A percentile compares a stretch with the other conserved stretches of the same genome.
phyloP scores from a whole-genome alignment of 2,113 vertebrate species.

The Hydropotes inermis region DNA sequence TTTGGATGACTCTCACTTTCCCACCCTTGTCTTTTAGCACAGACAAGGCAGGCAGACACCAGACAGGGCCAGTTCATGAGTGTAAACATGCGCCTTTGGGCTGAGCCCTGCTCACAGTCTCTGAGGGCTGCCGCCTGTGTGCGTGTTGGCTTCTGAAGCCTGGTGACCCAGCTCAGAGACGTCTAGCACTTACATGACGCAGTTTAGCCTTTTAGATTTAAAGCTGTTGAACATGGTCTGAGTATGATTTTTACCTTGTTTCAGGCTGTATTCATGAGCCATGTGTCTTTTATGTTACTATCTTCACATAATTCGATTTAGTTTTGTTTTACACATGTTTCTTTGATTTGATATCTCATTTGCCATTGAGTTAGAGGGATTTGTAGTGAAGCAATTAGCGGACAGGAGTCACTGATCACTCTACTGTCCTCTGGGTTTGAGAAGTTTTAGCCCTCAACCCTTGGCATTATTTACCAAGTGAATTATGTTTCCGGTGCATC shows the following conservation, averaged over 20 bases:
- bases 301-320: conserved; percentile 51
- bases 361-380: conserved; percentile 32
- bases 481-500: background rate
- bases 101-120: background rate
- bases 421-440: background rate
- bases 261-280: conserved; percentile 49
- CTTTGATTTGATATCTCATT: conserved; percentile 62
- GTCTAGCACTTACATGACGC: background rate
- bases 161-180: background rate
- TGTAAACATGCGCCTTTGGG: rapidly evolving
- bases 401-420: background rate
- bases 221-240: background rate
- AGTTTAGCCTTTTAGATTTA: background rate
- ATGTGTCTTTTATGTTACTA: conserved; percentile 64
- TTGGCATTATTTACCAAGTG: background rate
- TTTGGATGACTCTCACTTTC: background rate
- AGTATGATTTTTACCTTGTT: background rate
- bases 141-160: no score
- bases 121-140: background rate
- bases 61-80: background rate
- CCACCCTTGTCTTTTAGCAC: background rate
- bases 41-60: background rate
- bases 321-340: conserved; percentile 65
- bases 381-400: background rate
- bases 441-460: background rate